Conservation (phyloP, 1,140 invertebrate genomes). For the Drosophila setifemur region DNA sequence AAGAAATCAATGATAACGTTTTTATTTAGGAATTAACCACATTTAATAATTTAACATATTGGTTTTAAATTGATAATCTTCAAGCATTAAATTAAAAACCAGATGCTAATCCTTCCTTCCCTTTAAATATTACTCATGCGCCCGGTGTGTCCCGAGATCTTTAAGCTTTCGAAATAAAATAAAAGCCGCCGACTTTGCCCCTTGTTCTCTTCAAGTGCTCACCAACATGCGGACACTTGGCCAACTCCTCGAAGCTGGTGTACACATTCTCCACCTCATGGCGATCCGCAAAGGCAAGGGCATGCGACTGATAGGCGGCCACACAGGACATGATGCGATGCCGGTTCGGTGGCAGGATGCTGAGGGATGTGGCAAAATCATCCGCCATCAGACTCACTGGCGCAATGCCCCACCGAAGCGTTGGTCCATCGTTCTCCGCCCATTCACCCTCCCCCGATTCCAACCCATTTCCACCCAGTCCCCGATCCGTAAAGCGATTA, state of each 20-base stretch:
- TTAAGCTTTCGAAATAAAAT: neutral
- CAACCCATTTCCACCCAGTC: neutral
- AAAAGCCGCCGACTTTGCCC: no score
- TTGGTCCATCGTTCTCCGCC: neutral
- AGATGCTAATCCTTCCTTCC: no score
- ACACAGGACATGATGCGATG: conserved; percentile 52
- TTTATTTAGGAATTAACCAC: no score
- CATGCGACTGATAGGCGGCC: conserved; percentile 39
- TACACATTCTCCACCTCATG: conserved; percentile 88
- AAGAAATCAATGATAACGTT: no score
- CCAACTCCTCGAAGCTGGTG: conserved; percentile 89
- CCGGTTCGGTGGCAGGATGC: conserved; percentile 30
- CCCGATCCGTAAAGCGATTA: conserved; percentile 18
- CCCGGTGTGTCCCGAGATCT: neutral
- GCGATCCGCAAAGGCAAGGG: conserved; percentile 85
- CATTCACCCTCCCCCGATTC: neutral
- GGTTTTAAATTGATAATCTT: no score
- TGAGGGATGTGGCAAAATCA: conserved; percentile 52
- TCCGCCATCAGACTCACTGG: conserved; percentile 55
- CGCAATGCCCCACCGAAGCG: conserved; percentile 61
- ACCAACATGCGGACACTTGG: conserved; percentile 89
- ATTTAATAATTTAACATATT: no score
- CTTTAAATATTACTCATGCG: neutral
- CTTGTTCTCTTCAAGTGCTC: no score
- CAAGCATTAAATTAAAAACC: no score